Evolutionary conservation across 2,888 invertebrate genomes (phyloP).

Genomic region (Dolomedes plantarius): DNA sequence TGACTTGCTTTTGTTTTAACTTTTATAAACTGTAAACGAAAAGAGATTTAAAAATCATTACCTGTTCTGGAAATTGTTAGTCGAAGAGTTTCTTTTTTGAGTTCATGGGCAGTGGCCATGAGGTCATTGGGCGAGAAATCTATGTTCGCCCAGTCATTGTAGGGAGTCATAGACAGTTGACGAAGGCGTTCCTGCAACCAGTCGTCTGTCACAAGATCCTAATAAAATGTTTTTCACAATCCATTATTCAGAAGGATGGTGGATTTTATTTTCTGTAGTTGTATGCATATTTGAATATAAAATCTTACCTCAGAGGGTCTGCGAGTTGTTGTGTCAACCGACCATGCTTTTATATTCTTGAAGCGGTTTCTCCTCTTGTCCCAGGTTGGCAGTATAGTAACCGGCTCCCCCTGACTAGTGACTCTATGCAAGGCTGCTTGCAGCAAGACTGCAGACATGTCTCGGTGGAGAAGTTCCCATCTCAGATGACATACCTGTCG

Average conservation of each 20-base stretch:
- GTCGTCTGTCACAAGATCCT: constrained; percentile 65
- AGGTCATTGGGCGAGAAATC: constrained; percentile 65
- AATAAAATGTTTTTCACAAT: neutral
- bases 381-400: constrained; percentile 61
- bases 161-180: constrained; percentile 58
- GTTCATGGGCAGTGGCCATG: constrained; percentile 59
- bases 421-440: constrained; percentile 63
- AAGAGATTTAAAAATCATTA: too few species aligned
- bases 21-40: too few species aligned
- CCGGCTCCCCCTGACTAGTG: constrained; percentile 52
- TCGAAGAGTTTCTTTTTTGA: constrained; percentile 55
- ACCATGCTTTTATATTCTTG: constrained; percentile 67
- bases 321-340: constrained; percentile 60
- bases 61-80: constrained; percentile 41
- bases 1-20: too few species aligned
- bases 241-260: too few species aligned
- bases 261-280: too few species aligned
- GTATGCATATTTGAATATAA: too few species aligned
- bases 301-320: constrained; percentile 45
- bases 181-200: constrained; percentile 62
- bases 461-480: constrained; percentile 69
- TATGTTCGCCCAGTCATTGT: constrained; percentile 63
- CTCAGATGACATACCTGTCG: constrained; percentile 69
- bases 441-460: constrained; percentile 59
- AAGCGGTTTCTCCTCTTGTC: constrained; percentile 54